These are phyloP conservation scores for Alectoris magna DNA, from an alignment of 2,797 vertebrate genomes.

Conservation along the genomic window DNA sequence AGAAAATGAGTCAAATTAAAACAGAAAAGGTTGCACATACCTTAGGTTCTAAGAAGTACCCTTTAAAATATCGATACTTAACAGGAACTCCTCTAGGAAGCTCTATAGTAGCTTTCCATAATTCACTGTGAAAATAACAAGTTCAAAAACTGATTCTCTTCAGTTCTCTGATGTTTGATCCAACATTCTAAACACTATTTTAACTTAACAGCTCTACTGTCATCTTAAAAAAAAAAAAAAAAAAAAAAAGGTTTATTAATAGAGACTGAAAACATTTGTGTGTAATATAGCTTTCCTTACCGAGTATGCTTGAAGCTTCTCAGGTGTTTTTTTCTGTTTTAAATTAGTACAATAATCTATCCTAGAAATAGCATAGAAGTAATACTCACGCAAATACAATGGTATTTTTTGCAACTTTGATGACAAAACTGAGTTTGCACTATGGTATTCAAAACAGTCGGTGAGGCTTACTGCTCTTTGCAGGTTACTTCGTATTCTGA, in stretches of 20 bases:
- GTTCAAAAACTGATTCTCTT: background rate
- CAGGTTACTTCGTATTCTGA: background rate
- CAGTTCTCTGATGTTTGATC: background rate
- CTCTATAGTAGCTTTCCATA: conserved; percentile 85
- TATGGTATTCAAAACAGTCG: background rate
- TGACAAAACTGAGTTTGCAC: background rate
- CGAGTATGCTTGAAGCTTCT: background rate
- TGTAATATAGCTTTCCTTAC: background rate
- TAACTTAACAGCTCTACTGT: background rate
- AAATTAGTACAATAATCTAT: background rate
- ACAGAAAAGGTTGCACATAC: conserved; percentile 81
- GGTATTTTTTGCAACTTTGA: background rate
- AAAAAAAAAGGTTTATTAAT: background rate
- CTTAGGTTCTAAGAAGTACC: conserved; percentile 91
- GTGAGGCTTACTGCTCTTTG: background rate
- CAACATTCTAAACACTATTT: background rate
- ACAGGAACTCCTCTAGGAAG: conserved; percentile 82
- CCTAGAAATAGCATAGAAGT: background rate
- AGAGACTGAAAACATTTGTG: background rate
- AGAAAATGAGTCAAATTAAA: background rate
- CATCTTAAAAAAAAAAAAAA: background rate
- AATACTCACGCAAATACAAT: background rate
- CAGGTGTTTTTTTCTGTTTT: background rate
- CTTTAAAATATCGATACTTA: conserved; percentile 93
- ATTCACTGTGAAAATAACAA: conserved; percentile 68